phyloP scores from a whole-genome alignment of 1,140 invertebrate species.

The Homalodisca vitripennis region DNA sequence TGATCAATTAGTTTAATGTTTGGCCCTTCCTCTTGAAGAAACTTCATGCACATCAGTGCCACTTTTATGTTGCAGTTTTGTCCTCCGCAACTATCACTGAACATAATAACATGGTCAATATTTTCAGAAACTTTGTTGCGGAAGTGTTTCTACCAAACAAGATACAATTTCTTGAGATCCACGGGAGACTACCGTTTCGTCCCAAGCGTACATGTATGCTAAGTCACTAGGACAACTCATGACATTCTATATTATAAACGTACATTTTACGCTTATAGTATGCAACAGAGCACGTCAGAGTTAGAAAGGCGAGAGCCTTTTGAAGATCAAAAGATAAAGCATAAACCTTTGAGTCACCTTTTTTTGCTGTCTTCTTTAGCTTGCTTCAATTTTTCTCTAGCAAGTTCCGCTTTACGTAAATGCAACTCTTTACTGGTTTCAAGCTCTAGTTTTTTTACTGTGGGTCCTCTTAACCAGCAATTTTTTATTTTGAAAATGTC shows the following conservation, averaged over 20 bases:
- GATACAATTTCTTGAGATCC: constrained; percentile 35
- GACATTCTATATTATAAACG: constrained; percentile 39
- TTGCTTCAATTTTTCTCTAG: no score
- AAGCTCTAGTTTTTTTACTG: constrained; percentile 32
- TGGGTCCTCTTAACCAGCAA: no score
- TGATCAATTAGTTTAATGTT: constrained; percentile 40
- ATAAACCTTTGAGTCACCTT: constrained; percentile 4
- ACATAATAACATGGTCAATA: constrained; percentile 32
- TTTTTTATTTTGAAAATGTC: constrained; percentile 36
- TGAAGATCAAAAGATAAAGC: no score
- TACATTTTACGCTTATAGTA: constrained; percentile 43
- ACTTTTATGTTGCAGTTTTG: no score
- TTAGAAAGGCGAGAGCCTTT: no score
- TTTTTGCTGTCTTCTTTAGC: no score
- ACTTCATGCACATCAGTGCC: constrained; percentile 39
- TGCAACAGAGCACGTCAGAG: no score
- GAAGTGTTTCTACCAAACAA: no score
- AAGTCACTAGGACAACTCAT: constrained; percentile 33
- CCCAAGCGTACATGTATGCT: constrained; percentile 33
- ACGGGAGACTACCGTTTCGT: constrained; percentile 36
- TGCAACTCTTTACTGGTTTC: constrained; percentile 33
- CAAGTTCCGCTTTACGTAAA: no score
- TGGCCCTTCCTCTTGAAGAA: constrained; percentile 36
- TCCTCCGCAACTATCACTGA: no score
- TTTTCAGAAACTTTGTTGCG: not conserved